phyloP scores from a whole-genome alignment of 2,888 invertebrate genomes.

The Plagodis pulveraria region DNA sequence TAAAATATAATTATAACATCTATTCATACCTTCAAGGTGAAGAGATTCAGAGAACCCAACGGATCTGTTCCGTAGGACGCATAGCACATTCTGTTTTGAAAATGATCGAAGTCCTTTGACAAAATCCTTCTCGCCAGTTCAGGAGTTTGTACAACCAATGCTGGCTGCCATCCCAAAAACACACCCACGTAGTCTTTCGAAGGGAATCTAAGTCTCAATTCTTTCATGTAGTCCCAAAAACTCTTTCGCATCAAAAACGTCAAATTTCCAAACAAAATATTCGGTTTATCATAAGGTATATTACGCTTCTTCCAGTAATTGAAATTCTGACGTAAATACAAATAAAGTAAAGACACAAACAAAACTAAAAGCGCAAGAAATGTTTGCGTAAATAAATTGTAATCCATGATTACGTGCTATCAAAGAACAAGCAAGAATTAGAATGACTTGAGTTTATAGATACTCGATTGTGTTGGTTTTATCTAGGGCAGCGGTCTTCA shows the following conservation, averaged over 20 bases:
- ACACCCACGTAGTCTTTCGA: constrained; percentile 59
- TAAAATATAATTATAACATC: background rate
- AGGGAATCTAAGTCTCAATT: constrained; percentile 47
- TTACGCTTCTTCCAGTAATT: constrained; percentile 66
- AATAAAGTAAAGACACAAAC: constrained; percentile 45
- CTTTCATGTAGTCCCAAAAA: constrained; percentile 54
- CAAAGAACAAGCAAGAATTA: background rate
- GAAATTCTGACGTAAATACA: constrained; percentile 53
- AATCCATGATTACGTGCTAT: constrained; percentile 24
- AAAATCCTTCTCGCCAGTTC: constrained; percentile 60
- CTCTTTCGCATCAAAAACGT: constrained; percentile 63
- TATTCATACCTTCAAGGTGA: constrained; percentile 59
- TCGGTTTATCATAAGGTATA: constrained; percentile 59
- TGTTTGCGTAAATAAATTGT: constrained; percentile 32
- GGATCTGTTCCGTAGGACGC: constrained; percentile 55
- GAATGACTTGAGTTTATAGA: constrained; percentile 9
- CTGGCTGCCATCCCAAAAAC: constrained; percentile 60
- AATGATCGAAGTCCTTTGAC: constrained; percentile 59
- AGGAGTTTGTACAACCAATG: constrained; percentile 61
- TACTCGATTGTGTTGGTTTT: too few relatives aligned
- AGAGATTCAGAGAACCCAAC: constrained; percentile 66
- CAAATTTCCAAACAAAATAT: constrained; percentile 57
- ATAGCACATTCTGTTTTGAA: constrained; percentile 59
- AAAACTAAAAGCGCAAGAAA: constrained; percentile 40
- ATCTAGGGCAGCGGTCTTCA: too few relatives aligned